These are phyloP conservation scores for Naja naja DNA, from an alignment of 2,113 vertebrate species.

Conservation along the genomic window DNA sequence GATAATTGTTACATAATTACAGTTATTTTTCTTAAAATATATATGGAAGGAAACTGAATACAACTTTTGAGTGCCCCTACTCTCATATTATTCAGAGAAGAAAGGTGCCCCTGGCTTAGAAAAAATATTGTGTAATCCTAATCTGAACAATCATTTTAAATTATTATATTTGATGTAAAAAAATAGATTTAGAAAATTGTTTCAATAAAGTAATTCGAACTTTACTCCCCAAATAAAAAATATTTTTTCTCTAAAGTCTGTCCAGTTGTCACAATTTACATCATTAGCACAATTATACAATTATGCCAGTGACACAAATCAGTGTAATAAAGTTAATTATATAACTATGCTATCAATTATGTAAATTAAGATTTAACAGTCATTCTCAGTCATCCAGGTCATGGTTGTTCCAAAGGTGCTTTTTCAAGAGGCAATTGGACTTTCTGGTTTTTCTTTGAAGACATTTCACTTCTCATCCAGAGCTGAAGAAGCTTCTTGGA, in stretches of 20 bases:
- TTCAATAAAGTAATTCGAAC: neutral
- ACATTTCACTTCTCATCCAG: too few species aligned
- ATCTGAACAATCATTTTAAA: neutral
- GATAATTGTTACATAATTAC: neutral
- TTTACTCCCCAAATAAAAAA: neutral
- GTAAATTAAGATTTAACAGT: neutral
- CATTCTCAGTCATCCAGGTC: neutral
- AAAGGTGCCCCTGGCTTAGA: neutral
- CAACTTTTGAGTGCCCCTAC: neutral
- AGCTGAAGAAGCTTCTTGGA: too few species aligned
- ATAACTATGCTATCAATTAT: neutral
- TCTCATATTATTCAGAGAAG: neutral
- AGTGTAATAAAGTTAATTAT: neutral
- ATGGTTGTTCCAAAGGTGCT: too few species aligned
- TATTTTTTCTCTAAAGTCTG: neutral
- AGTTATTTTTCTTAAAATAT: neutral
- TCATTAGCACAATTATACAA: neutral
- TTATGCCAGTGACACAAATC: neutral
- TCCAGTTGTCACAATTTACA: neutral
- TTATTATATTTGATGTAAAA: neutral
- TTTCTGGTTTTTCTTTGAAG: too few species aligned
- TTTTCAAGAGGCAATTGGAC: too few species aligned
- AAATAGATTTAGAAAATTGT: neutral
- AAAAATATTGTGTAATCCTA: neutral
- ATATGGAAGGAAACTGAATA: neutral